Conservation (phyloP, 2,888 invertebrate genomes). For the Thalpophila matura region DNA sequence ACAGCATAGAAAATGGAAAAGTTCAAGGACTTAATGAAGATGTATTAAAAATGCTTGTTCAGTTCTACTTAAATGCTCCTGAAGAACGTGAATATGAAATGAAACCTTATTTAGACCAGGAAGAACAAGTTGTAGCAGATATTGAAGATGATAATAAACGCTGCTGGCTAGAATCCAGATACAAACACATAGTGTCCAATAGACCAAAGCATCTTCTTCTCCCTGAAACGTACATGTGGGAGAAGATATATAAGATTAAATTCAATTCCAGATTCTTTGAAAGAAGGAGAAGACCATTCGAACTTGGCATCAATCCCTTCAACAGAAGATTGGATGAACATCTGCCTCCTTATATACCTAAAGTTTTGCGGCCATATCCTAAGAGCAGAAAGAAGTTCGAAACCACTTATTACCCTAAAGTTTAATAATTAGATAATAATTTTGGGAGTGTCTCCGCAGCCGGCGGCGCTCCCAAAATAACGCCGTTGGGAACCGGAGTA, state of each 20-base stretch:
- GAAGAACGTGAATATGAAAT: constrained; percentile 91
- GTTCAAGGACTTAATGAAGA: constrained; percentile 95
- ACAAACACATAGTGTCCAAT: constrained; percentile 93
- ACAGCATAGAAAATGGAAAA: constrained; percentile 93
- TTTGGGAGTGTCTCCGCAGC: too few relatives aligned
- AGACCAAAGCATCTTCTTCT: constrained; percentile 91
- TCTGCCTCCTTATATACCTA: constrained; percentile 93
- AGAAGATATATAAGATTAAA: constrained; percentile 94
- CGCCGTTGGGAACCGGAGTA: too few relatives aligned
- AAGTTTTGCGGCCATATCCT: constrained; percentile 91
- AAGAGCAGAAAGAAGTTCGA: constrained; percentile 92
- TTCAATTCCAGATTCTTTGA: constrained; percentile 93
- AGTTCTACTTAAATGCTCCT: constrained; percentile 94
- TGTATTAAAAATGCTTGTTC: constrained; percentile 93
- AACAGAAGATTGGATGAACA: constrained; percentile 93
- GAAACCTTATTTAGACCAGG: constrained; percentile 93
- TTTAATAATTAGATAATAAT: constrained; percentile 63
- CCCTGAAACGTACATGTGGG: constrained; percentile 95
- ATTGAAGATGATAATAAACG: constrained; percentile 93
- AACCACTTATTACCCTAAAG: constrained; percentile 93
- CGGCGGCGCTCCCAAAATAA: too few relatives aligned
- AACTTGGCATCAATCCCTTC: constrained; percentile 91
- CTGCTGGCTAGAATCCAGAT: constrained; percentile 92
- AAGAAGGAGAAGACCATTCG: constrained; percentile 93
- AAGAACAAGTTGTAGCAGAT: constrained; percentile 91